Evolutionary conservation across 2,113 vertebrate species (phyloP), one percentile per base, ranked within the genome.

Genomic region (Propithecus coquereli): DNA sequence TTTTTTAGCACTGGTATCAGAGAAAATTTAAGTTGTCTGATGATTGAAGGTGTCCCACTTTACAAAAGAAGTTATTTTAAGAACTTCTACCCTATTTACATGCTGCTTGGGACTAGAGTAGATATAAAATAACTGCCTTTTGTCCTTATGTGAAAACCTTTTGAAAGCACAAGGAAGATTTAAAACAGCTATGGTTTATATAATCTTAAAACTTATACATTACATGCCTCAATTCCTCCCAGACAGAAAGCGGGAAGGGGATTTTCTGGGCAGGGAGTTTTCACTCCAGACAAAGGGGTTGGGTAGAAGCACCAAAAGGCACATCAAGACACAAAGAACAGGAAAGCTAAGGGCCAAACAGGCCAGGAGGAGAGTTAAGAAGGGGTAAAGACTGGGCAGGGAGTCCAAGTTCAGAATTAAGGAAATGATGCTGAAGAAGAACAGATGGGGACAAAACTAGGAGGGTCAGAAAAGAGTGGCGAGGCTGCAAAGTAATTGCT

Each of bases 41-140:
- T 34, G 63, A 82, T 57, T 95, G 43, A 91, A 89, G 23, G 96
- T 95, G 94, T 77, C 59, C 89, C 40, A 90, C 27, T 97, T 97
- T 94, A 65, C 70, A 82, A 95, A 85, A 87, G 22, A 86, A 94
- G 66, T 87, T 95, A 93, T 94, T 97, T 96, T 82, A 97, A 94
- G 95, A 96, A 95, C 16, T 22, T 90, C 59, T 95, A 95, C 57
- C 61, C 77, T 94, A 96, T 96, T 90, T 95, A 84, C 65, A 96
- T 22, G 16, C 47, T 96, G 27, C 87, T 87, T 92, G 43, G 50
- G 66, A 95, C 40, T 86, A 90, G 1, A 73, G 52, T 82, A 73
- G 47, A 63, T 77, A 92, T 77, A 82, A 95, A 90, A 87, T 89
- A 92, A 96, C 40, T 66, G 40, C 32, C 71, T 82, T 83, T 80